Percentiles rank a stretch among this genome's conserved stretches.
phyloP scores from a whole-genome alignment of 2,888 invertebrate genomes.

The Plebejus melissa region DNA sequence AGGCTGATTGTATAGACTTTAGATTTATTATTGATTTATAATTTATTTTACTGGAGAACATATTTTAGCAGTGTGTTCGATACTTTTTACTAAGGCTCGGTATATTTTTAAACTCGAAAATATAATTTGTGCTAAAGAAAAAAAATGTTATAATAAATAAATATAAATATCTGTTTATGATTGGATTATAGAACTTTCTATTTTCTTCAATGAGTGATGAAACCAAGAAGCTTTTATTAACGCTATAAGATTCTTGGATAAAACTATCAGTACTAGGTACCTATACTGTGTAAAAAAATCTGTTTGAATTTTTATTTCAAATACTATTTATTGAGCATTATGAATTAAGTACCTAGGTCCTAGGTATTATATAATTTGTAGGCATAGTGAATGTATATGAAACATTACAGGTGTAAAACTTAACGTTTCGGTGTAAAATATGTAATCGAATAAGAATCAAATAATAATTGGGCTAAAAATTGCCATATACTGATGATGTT shows the following conservation, averaged over 20 bases:
- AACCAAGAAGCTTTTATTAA: too few relatives aligned
- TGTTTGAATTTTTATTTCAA: neutral
- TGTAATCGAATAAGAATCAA: constrained; percentile 37
- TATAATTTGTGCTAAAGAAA: neutral
- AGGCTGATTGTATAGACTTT: constrained; percentile 5
- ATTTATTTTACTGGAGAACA: neutral
- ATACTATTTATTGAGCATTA: neutral
- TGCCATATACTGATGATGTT: constrained; percentile 24
- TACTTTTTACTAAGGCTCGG: neutral
- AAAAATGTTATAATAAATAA: neutral
- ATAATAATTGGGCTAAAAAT: constrained; percentile 24
- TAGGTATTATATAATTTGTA: neutral
- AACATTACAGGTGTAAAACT: constrained; percentile 20
- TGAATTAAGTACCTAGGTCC: neutral
- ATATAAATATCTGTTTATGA: neutral
- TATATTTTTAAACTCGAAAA: neutral
- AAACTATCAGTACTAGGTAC: too few relatives aligned
- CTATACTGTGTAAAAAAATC: too few relatives aligned
- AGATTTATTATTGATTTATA: neutral
- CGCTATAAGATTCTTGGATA: too few relatives aligned
- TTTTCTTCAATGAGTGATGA: neutral
- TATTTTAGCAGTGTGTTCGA: neutral
- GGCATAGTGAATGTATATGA: constrained; percentile 8
- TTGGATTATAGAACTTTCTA: neutral
- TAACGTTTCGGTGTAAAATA: constrained; percentile 36